Base-by-base conservation (phyloP, 2,113 vertebrate species). In the Dryoscopus gambensis region DNA sequence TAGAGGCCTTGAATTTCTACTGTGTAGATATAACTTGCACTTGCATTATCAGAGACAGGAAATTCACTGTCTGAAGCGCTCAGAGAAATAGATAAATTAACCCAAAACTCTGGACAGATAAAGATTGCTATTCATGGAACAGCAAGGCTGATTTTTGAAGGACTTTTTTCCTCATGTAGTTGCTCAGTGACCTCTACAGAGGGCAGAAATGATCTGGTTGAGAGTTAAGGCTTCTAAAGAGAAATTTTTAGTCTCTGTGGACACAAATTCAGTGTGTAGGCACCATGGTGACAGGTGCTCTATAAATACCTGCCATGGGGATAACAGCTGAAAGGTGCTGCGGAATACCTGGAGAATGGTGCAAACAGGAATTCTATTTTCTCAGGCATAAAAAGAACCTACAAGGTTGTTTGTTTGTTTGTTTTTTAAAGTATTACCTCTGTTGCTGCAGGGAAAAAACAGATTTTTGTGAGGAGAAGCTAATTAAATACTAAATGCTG, bases 121-220 rank as follows among this genome's bases (percentile, higher is more conserved):
- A 85, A 10, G 22, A 18, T 71, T 84, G 73, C 65, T 37, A 9
- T 59, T 57, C 30, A 21, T 81, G 79, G 47, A 86, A 33, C 39
- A 69, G 40, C 69, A 75, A 10, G 2, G 27, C 49, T 10, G 28
- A 35, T 27, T 62, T 88, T 67, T 92, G 56, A 92, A 70, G 81
- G 87, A 31, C 55, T 86, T 57, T 27, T 2, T 73, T 74, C 71
- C 75, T 65, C 23, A 0, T 89, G 92, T 93, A 93, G 77, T 96
- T 96, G 87, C 93, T 85, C 31, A 49, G 84, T 96, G 92, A 96
- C 96, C 93, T 94, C 98, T 85, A n/a, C 92, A 96, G 97, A 97
- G 94, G 96, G 97, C 96, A 97, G 94, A 87, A 94, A 96, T 37
- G 53, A 90, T 73, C 60, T 57, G 50, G n/a, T 56, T 88, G 57